phyloP scores from a whole-genome alignment of 1,140 invertebrate species.

The Cephus cinctus region DNA sequence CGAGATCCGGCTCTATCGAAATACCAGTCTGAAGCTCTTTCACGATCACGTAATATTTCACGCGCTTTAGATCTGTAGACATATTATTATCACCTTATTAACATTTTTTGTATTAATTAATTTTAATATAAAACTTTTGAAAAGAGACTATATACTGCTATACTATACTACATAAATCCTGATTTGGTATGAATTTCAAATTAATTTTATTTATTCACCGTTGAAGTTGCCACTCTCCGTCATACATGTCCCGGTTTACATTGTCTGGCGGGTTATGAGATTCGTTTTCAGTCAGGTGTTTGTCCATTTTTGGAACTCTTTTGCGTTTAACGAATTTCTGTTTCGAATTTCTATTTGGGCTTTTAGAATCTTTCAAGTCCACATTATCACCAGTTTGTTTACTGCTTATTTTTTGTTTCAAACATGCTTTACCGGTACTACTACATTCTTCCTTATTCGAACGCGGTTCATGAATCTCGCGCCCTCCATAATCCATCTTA shows the following conservation, averaged over 20 bases:
- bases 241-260: slow-evolving; percentile 8
- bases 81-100: too few species aligned
- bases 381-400: slow-evolving; percentile 4
- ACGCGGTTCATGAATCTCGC: neutral
- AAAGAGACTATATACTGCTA: neutral
- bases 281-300: slow-evolving; percentile 1
- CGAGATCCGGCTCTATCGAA: neutral
- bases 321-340: slow-evolving; percentile 5
- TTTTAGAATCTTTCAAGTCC: neutral
- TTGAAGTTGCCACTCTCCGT: slow-evolving; percentile 17
- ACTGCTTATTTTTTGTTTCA: slow-evolving; percentile 6
- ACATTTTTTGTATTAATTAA: neutral
- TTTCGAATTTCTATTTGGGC: neutral
- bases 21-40: slow-evolving; percentile 1
- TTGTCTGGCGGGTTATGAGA: neutral
- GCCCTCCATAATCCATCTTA: neutral
- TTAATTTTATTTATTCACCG: slow-evolving; percentile 8
- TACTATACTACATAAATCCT: neutral
- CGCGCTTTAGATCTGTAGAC: slow-evolving; percentile 3
- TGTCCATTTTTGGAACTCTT: slow-evolving; percentile 13
- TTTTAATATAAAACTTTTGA: neutral
- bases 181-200: neutral
- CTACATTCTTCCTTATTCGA: slow-evolving; percentile 4
- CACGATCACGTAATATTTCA: neutral
- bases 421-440: slow-evolving; percentile 1